Evolutionary conservation across 2,113 vertebrate species (phyloP).

Genomic region (Dasyurus viverrinus): DNA sequence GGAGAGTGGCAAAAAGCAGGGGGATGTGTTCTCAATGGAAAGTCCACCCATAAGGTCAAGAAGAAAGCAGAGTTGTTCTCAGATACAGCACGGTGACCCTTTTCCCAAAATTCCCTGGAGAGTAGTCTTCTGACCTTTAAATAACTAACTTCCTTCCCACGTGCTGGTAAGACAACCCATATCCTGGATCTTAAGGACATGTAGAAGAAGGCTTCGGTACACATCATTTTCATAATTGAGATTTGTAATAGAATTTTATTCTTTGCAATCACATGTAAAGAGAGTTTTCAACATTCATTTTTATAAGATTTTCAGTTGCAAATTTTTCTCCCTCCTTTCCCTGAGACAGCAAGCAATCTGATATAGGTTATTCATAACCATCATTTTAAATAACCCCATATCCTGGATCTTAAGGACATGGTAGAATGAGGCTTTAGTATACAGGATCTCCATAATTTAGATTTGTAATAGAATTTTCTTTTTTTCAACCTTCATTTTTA

Average conservation of each 20-base stretch:
- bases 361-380: no score
- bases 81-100: not conserved
- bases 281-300: not conserved
- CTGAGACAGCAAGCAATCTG: no score
- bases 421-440: not conserved
- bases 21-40: not conserved
- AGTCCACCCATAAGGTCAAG: not conserved
- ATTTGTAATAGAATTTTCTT: not conserved
- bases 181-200: not conserved
- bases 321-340: no score
- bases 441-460: not conserved
- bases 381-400: not conserved
- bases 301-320: no score
- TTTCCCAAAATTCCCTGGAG: not conserved
- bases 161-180: not conserved
- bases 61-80: not conserved
- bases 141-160: not conserved
- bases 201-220: not conserved
- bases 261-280: not conserved
- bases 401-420: not conserved
- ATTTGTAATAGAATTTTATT: not conserved
- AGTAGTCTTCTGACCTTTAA: not conserved
- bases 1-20: not conserved
- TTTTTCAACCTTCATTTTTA: not conserved
- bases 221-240: not conserved